Percentiles rank a stretch among this genome's conserved stretches.
phyloP scores from a whole-genome alignment of 2,888 invertebrate species.

The Zelleria hepariella region DNA sequence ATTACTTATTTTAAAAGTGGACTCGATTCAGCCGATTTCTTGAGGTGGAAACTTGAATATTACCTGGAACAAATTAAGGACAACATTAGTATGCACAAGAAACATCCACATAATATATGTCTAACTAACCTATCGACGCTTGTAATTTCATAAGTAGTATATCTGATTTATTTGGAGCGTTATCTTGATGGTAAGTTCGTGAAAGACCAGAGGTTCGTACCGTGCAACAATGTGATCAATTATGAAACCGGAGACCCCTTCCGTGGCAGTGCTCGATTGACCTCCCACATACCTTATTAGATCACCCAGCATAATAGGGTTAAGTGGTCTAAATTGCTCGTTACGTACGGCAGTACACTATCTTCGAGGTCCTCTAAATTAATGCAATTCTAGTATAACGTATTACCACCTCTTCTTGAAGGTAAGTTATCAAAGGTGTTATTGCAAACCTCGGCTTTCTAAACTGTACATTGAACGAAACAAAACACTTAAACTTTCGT shows the following conservation, averaged over 20 bases:
- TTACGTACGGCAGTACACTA: slow-evolving; percentile 28
- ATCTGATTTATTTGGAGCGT: neutral
- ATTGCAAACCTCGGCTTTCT: too few relatives aligned
- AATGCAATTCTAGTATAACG: neutral
- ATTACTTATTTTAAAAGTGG: neutral
- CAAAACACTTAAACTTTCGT: too few relatives aligned
- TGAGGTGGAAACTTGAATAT: slow-evolving; percentile 9
- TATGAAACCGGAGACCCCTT: neutral
- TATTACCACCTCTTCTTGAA: neutral
- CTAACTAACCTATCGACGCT: neutral
- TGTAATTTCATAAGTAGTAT: neutral
- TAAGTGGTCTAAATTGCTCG: slow-evolving; percentile 60
- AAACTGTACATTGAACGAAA: too few relatives aligned
- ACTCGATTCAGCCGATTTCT: neutral
- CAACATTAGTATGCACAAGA: neutral
- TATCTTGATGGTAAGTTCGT: neutral
- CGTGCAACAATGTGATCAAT: neutral
- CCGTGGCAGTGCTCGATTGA: slow-evolving; percentile 21
- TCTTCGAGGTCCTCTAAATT: neutral
- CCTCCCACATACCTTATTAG: slow-evolving; percentile 24
- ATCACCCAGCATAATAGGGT: slow-evolving; percentile 37
- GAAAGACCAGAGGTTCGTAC: neutral
- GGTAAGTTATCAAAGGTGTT: neutral
- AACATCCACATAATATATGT: neutral
- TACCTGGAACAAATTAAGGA: slow-evolving; percentile 48